Percentiles rank a stretch among this genome's conserved stretches.
Evolutionary conservation across 2,113 vertebrate genomes (phyloP).

Genomic region (Carassius auratus): DNA sequence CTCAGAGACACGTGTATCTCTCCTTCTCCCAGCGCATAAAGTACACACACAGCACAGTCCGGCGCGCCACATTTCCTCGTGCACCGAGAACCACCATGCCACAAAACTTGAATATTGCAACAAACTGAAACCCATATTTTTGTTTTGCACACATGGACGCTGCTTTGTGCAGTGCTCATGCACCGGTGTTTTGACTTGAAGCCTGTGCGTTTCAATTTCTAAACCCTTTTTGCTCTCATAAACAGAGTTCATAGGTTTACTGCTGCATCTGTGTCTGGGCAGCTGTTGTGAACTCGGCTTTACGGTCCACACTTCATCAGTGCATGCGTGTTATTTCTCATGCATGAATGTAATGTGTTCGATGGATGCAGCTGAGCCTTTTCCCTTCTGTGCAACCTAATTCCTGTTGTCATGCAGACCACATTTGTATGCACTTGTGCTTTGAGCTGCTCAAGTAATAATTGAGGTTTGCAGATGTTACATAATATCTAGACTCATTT

Average conservation of each 20-base stretch:
- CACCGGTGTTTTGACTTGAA: not conserved
- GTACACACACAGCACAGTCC: constrained; percentile 3
- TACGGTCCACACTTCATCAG: too few relatives aligned
- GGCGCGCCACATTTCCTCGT: not conserved
- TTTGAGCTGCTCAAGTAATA: constrained; percentile 55
- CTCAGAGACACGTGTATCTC: constrained; percentile 59
- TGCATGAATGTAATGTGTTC: constrained; percentile 34
- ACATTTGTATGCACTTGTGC: constrained; percentile 56
- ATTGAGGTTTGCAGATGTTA: constrained; percentile 61
- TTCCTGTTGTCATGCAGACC: constrained; percentile 49
- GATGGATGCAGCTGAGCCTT: constrained; percentile 35
- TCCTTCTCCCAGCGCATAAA: constrained; percentile 49
- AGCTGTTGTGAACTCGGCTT: too few relatives aligned
- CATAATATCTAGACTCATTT: constrained; percentile 40
- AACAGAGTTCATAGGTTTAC: too few relatives aligned
- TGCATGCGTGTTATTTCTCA: constrained; percentile 29
- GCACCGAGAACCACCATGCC: not conserved
- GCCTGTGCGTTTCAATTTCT: too few relatives aligned
- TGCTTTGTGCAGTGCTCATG: not conserved
- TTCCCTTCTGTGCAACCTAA: constrained; percentile 35
- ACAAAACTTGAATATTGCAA: not conserved
- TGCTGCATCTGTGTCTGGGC: too few relatives aligned
- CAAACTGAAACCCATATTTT: not conserved
- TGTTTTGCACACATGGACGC: not conserved
- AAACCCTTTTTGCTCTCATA: too few relatives aligned